Evolutionary conservation across 2,888 invertebrate species (phyloP), one percentile per base, ranked within the genome.

Genomic region (Cephus rjabovi): DNA sequence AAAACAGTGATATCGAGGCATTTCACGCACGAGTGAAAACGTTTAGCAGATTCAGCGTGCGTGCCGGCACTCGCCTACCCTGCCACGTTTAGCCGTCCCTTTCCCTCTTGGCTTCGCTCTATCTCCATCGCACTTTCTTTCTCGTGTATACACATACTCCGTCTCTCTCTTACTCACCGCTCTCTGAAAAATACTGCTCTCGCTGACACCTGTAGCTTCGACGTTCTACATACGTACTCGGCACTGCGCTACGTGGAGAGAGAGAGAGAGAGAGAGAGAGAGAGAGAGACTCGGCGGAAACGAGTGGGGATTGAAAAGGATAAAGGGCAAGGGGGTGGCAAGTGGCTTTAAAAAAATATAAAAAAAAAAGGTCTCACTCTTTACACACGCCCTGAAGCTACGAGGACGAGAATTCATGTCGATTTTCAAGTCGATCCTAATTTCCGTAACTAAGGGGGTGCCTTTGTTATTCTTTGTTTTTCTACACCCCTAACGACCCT

Each of bases 121-220:
- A n/a, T 33, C 33, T 70, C 70, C 23, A 11, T 70, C 70, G 1
- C 70, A 11, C 70, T 70, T 70, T 70, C 70, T 70, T 70, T 70
- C 33, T 30, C 70, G 11, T 6, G n/a, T 70, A 30, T 33, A 30
- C 30, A 33, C 70, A 33, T 33, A 15, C 70, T 70, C 30, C 11
- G 9, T 70, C 70, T 81, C 86, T 84, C 85, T 86, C 87, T 81
- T 86, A 81, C 80, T 75, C 84, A 35, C 74, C 83, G 80, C 81
- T 83, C 86, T 85, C 86, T 90, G 91, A 91, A 91, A 91, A 91
- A 91, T 91, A 91, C 91, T 86, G 87, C 87, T 89, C 88, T 87
- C 87, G 87, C 91, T 91, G 91, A 91, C 91, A 91, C 91, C 91
- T 91, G 91, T 91, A 87, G 91, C 91, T 91, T 91, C 90, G 83